Evolutionary conservation across 1,140 invertebrate genomes (phyloP).

Genomic region (Panagrolaimus sp.): DNA sequence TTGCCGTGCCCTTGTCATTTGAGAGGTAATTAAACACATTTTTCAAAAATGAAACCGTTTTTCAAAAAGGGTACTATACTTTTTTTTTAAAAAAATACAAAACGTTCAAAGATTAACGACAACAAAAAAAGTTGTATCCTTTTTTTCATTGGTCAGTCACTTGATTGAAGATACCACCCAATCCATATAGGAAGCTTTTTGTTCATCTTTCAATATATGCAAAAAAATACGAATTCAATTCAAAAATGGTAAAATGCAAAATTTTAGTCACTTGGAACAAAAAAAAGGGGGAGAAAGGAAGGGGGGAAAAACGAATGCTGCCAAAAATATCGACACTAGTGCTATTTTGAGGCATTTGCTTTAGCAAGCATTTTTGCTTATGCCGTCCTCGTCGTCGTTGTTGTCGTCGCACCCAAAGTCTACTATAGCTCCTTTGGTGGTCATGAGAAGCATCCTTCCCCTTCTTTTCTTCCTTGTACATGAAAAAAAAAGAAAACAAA

Average conservation of each 20-base stretch:
- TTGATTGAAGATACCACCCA: too few relatives aligned
- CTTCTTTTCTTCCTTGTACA: too few relatives aligned
- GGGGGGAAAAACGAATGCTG: background rate
- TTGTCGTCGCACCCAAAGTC: too few relatives aligned
- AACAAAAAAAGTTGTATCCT: too few relatives aligned
- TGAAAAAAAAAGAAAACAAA: too few relatives aligned
- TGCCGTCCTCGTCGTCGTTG: too few relatives aligned
- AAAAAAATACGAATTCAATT: background rate
- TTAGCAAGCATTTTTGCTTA: too few relatives aligned
- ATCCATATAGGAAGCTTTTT: too few relatives aligned
- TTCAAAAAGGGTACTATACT: background rate
- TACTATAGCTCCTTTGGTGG: too few relatives aligned
- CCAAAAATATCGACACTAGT: constrained; percentile 15
- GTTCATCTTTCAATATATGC: background rate
- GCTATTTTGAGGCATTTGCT: constrained; percentile 11
- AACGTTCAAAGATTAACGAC: background rate
- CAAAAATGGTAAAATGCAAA: constrained; percentile 4
- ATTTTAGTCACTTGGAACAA: constrained; percentile 2
- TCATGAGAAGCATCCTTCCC: too few relatives aligned
- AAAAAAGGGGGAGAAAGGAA: background rate
- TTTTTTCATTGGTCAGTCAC: too few relatives aligned
- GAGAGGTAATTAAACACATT: background rate
- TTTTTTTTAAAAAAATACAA: background rate
- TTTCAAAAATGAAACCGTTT: background rate
- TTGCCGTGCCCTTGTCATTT: background rate